phyloP scores from a whole-genome alignment of 2,888 invertebrate species.

The Sphecodes monilicornis region DNA sequence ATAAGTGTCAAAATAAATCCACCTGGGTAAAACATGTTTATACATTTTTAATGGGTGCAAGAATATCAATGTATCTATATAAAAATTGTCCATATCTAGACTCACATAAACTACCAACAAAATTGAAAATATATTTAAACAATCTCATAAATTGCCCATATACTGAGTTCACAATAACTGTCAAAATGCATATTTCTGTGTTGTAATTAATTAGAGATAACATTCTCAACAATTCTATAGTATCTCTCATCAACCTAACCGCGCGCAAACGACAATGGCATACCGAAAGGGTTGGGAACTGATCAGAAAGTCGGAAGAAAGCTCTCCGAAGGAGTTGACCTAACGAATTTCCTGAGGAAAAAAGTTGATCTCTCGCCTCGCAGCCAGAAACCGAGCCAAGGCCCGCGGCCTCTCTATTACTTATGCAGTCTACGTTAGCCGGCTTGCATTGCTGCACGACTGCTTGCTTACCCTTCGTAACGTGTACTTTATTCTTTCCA shows the following conservation, averaged over 20 bases:
- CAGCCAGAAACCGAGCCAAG: neutral
- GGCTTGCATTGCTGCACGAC: constrained; percentile 72
- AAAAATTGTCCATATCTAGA: too few species aligned
- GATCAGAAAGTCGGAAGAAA: neutral
- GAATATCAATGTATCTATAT: too few species aligned
- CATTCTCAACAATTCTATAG: neutral
- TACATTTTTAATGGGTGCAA: too few species aligned
- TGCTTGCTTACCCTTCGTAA: constrained; percentile 76
- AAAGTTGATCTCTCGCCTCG: neutral
- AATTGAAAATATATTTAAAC: too few species aligned
- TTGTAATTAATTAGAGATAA: neutral
- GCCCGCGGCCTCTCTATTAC: constrained; percentile 64
- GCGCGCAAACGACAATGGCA: neutral
- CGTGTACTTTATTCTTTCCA: constrained; percentile 76
- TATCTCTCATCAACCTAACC: neutral
- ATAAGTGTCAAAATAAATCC: too few species aligned
- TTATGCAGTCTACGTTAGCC: constrained; percentile 73
- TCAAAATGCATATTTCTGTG: neutral
- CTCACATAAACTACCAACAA: too few species aligned
- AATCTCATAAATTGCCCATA: too few species aligned
- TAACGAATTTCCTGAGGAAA: neutral
- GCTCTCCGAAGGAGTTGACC: neutral
- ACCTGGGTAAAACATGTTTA: too few species aligned
- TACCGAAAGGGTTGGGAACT: neutral
- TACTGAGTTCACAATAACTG: too few species aligned